Evolutionary conservation across 2,113 vertebrate species (phyloP).

Genomic region (Ptilorrhoa leucosticta): DNA sequence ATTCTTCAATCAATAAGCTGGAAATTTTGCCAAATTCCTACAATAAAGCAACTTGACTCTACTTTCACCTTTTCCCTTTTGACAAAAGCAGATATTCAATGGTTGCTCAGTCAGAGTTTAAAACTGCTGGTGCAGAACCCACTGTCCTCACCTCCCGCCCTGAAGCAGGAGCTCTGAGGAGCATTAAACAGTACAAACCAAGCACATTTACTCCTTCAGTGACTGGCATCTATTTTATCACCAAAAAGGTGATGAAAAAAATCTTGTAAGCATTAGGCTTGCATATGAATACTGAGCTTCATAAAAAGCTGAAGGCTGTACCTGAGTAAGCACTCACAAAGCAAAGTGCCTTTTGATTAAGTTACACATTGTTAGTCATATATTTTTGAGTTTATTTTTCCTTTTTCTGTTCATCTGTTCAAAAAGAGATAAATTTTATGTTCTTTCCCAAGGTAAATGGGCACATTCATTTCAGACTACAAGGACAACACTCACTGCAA

Average conservation of each 20-base stretch:
- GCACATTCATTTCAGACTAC: not conserved
- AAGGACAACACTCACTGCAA: not conserved
- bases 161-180: not conserved
- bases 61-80: not conserved
- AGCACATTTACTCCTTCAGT: not conserved
- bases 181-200: not conserved
- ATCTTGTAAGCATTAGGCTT: not conserved
- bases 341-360: not conserved
- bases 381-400: not conserved
- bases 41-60: not conserved
- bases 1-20: not conserved
- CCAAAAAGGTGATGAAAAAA: not conserved
- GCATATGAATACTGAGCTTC: not conserved
- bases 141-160: not conserved
- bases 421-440: not conserved
- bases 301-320: not conserved
- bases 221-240: not conserved
- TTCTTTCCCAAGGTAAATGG: not conserved
- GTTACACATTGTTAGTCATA: not conserved
- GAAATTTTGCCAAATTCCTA: not conserved
- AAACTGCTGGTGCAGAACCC: not conserved
- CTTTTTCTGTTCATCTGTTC: not conserved
- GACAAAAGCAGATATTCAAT: not conserved
- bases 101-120: not conserved
- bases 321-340: not conserved